Conservation (phyloP, 2,888 invertebrate species). For the Eristalinus sepulchralis region DNA sequence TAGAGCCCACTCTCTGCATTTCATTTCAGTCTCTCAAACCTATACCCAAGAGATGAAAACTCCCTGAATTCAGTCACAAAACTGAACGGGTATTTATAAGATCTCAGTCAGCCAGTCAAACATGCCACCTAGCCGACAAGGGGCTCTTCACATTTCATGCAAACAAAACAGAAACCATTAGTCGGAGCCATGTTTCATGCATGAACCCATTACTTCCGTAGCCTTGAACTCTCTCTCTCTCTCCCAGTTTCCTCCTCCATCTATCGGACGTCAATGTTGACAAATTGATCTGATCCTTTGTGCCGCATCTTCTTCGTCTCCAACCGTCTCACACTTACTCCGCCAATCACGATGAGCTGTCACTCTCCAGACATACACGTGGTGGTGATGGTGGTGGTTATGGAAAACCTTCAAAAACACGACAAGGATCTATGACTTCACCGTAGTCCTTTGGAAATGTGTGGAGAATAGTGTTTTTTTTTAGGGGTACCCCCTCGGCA, state of each 20-base stretch:
- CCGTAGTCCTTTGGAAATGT: not conserved
- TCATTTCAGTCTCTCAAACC: no score
- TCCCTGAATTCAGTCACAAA: no score
- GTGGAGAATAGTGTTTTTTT: not conserved
- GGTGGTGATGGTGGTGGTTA: not conserved
- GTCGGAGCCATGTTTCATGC: not conserved
- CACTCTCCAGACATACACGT: not conserved
- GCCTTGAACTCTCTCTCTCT: not conserved
- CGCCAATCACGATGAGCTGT: constrained; percentile 28
- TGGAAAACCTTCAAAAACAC: constrained; percentile 3
- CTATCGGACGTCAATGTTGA: not conserved
- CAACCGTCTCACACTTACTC: not conserved
- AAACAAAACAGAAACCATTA: not conserved
- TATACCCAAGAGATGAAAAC: no score
- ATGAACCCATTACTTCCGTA: not conserved
- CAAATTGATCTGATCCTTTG: not conserved
- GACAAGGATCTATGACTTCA: not conserved
- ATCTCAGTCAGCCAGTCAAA: no score
- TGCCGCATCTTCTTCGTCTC: not conserved
- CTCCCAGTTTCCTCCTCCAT: not conserved
- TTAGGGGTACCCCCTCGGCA: not conserved
- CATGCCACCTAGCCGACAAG: no score
- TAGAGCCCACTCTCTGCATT: no score
- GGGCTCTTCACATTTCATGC: not conserved
- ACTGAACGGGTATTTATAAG: no score